Percentiles rank a stretch among this genome's conserved stretches.
Evolutionary conservation across 2,888 invertebrate genomes (phyloP).

Genomic region (Sepioteuthis lessoniana): DNA sequence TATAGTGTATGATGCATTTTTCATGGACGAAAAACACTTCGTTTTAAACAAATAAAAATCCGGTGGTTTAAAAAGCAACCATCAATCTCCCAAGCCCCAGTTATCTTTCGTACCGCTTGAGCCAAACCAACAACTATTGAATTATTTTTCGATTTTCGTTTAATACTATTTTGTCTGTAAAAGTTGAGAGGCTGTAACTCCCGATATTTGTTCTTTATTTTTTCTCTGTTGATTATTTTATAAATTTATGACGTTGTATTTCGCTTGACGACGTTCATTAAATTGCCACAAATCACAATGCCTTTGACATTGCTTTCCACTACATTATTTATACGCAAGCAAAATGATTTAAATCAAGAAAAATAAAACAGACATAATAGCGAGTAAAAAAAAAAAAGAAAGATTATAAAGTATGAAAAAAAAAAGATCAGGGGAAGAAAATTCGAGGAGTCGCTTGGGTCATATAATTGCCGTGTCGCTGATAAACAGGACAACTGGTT

Average conservation of each 20-base stretch:
- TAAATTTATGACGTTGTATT: not conserved
- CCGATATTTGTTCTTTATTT: not conserved
- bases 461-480: not conserved
- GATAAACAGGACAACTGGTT: not conserved
- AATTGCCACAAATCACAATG: slow-evolving; percentile 33
- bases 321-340: not conserved
- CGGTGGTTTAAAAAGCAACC: no score
- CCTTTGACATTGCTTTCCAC: not conserved
- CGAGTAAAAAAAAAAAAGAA: no score
- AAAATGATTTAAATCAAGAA: no score
- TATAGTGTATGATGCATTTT: no score
- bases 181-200: not conserved
- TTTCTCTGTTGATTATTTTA: not conserved
- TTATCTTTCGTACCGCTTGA: not conserved
- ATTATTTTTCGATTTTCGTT: not conserved
- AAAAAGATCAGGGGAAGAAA: not conserved
- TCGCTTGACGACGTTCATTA: not conserved
- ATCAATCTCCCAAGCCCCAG: not conserved
- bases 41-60: no score
- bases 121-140: not conserved
- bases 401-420: no score
- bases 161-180: not conserved
- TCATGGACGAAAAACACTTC: no score
- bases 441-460: not conserved
- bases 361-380: no score